phyloP scores from a whole-genome alignment of 2,113 vertebrate genomes.

The Neogale vison region DNA sequence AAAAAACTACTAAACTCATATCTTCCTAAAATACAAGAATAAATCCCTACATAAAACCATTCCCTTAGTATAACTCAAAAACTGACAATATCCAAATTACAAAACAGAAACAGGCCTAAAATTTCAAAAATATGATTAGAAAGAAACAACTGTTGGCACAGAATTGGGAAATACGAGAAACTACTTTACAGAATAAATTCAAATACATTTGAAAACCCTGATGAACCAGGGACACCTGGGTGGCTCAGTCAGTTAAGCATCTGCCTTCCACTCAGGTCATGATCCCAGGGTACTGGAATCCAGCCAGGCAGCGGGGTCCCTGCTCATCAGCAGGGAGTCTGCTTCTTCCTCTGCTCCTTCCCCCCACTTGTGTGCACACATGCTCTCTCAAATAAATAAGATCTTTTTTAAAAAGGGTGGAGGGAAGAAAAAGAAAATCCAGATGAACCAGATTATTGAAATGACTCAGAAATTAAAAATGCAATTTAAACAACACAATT shows the following conservation, averaged over 20 bases:
- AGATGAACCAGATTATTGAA: neutral
- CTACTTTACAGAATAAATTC: neutral
- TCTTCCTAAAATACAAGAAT: neutral
- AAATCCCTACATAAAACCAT: neutral
- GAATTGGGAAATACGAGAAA: neutral
- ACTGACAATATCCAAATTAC: neutral
- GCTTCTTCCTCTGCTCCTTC: too few relatives aligned
- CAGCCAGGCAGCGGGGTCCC: too few relatives aligned
- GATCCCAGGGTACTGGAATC: too few relatives aligned
- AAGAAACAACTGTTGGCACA: neutral
- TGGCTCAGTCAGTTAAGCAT: neutral
- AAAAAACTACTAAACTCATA: neutral
- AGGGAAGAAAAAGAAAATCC: neutral
- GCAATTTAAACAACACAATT: neutral
- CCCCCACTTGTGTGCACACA: too few relatives aligned
- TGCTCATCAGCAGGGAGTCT: too few relatives aligned
- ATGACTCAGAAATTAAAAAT: neutral
- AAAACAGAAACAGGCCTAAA: neutral
- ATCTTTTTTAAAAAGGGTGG: too few relatives aligned
- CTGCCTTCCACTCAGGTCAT: neutral
- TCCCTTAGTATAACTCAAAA: neutral
- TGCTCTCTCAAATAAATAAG: too few relatives aligned
- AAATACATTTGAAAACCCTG: neutral
- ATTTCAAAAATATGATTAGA: slow-evolving; percentile 2
- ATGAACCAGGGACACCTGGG: neutral